Evolutionary conservation across 1,140 invertebrate genomes (phyloP), one percentile per base, ranked within the genome.

Genomic region (Aphaenogaster rudis): DNA sequence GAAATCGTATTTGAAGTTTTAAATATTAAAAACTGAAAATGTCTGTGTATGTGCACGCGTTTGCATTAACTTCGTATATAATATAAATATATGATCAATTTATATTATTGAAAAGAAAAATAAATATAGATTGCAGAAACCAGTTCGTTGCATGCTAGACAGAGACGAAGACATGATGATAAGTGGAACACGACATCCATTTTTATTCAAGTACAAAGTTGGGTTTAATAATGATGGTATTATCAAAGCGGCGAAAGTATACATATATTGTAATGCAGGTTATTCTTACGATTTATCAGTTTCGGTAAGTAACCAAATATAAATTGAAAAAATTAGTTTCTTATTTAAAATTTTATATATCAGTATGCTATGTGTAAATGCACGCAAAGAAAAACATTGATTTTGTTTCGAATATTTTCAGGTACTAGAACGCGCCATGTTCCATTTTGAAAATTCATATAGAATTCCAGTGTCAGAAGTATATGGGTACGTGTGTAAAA

Each of bases 121-220:
- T 54, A 42, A 72, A 54, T 61, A 9, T 82, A 98, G 97, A 91
- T 95, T 98, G 7, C 95, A 96, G 45, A 96, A 96, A 88, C 98
- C 99, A 8, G 97, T 99, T 0, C 96, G 98, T 33, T 98, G 97
- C 80, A 98, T 98, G 97, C 92, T 99, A 54, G 98, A 99, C 94
- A 96, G 99, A 87, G 98, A 99, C 93, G 99, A 99, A 96, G 99
- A 99, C 94, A 99, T 99, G 98, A 95, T 97, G 86, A 97, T 98
- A 69, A 97, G 97, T 0, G 99, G 99, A 3, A 97, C 97, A 2
- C 96, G 99, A 89, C 98, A 99, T 96, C 98, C 99, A 0, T 99
- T 99, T 94, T 95, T 97, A 7, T 97, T 97, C 33, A 97, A 97
- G 92, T 99, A 99, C 91, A 98, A 98, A 96, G 96, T 98, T 77